Base-by-base conservation (phyloP, 2,797 vertebrate species). In the Notolepis coatsorum region DNA sequence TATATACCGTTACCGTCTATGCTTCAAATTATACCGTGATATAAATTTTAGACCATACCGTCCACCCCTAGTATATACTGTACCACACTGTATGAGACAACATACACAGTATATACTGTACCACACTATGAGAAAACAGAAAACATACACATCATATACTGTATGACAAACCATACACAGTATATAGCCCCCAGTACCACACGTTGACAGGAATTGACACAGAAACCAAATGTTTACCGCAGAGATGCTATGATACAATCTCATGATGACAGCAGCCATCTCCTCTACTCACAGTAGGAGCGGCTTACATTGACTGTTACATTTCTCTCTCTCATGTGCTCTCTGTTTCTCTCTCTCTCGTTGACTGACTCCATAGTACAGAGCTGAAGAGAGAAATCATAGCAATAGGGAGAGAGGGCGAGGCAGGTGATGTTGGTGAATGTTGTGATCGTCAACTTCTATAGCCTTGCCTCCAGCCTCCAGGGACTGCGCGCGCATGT, bases 361-460 rank as follows among this genome's bases (percentile, higher is more conserved):
- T 13, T n/a, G 24, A 37, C 35, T 37, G 35, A n/a, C 35, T 12
- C 35, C 35, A 37, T 62, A 54, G 67, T 47, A 48, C 64, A 37
- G 41, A 56, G 10, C 56, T 38, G 9, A 13, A 12, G 23, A 27
- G 35, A 37, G 35, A 37, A 25, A 25, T 15, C 38, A 41, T 5
- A 41, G 3, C 15, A 17, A 6, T 21, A 12, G 45, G 7, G 45
- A 8, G 55, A 35, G 51, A 37, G 37, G 31, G 58, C 13, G 54
- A 68, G 54, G 50, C 77, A 72, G 66, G 68, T 81, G 37, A 13
- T n/a, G n/a, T n/a, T n/a, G n/a, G n/a, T n/a, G 71, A 57, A 65
- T 74, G 53, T 71, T 80, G 70, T 54, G 61, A 75, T 60, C 70
- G n/a, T n/a, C n/a, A n/a, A n/a, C n/a, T n/a, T n/a, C n/a, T 65